phyloP scores from a whole-genome alignment of 2,888 invertebrate genomes.

The Balanococcus diminutus region DNA sequence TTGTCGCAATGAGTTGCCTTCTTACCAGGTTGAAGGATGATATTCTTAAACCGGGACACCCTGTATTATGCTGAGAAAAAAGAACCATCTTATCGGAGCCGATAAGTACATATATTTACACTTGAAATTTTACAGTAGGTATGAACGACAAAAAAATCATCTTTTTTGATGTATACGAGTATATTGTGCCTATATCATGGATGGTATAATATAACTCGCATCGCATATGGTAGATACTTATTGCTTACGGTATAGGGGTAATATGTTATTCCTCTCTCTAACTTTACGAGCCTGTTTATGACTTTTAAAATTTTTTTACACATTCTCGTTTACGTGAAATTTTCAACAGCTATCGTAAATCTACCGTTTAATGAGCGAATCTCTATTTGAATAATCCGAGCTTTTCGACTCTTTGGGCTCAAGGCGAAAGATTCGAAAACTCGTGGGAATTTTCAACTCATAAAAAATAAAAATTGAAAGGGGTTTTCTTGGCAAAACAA shows the following conservation, averaged over 20 bases:
- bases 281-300: neutral
- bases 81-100: neutral
- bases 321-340: neutral
- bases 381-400: neutral
- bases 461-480: neutral
- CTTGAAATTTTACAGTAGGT: neutral
- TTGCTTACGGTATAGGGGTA: neutral
- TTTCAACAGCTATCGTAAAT: slow-evolving; percentile 10
- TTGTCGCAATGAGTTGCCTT: too few relatives aligned
- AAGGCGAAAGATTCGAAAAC: neutral
- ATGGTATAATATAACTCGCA: neutral
- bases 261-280: neutral
- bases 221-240: too few relatives aligned
- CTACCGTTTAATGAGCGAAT: neutral
- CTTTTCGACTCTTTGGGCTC: neutral
- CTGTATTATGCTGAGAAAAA: too few relatives aligned
- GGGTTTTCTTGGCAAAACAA: neutral
- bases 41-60: too few relatives aligned
- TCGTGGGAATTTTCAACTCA: neutral
- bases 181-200: neutral
- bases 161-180: neutral
- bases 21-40: too few relatives aligned
- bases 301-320: neutral
- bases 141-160: neutral
- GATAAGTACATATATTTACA: neutral